A percentile compares a stretch with the other conserved stretches of the same genome.
These are phyloP conservation scores for Aphaenogaster ashmeadi DNA, from an alignment of 1,140 invertebrate genomes.

Conservation along the genomic window DNA sequence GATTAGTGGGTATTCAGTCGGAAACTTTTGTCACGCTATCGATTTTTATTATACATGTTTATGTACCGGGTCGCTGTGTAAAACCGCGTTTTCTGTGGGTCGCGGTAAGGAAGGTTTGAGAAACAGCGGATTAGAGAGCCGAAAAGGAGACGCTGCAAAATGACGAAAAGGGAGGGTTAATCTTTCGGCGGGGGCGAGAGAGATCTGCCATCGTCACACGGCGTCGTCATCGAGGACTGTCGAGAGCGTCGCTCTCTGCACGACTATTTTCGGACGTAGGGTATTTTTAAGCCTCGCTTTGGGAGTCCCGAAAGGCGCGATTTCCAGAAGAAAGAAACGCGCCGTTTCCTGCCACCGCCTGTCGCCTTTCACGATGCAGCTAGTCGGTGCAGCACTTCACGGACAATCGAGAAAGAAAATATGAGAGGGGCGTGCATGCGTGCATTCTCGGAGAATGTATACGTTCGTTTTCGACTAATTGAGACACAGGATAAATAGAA, in stretches of 20 bases:
- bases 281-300: slow-evolving; percentile 81
- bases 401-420: slow-evolving; percentile 67
- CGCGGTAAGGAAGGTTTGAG: slow-evolving; percentile 14
- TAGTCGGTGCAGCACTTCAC: slow-evolving; percentile 51
- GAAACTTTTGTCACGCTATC: background rate
- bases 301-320: slow-evolving; percentile 70
- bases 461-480: slow-evolving; percentile 65
- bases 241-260: slow-evolving; percentile 68
- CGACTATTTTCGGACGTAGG: slow-evolving; percentile 79
- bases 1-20: background rate
- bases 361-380: slow-evolving; percentile 50
- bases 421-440: background rate
- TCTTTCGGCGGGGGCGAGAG: slow-evolving; percentile 37
- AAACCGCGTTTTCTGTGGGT: background rate
- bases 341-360: slow-evolving; percentile 64
- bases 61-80: too few relatives aligned
- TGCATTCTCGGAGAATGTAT: background rate
- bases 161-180: slow-evolving; percentile 47
- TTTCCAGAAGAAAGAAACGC: slow-evolving; percentile 69
- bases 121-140: slow-evolving; percentile 6
- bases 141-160: slow-evolving; percentile 14
- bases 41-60: background rate
- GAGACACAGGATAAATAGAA: slow-evolving; percentile 42
- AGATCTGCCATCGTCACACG: slow-evolving; percentile 41
- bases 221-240: slow-evolving; percentile 60